Evolutionary conservation across 2,888 invertebrate genomes (phyloP), one percentile per base, ranked within the genome.

Genomic region (Xylocampa areola): DNA sequence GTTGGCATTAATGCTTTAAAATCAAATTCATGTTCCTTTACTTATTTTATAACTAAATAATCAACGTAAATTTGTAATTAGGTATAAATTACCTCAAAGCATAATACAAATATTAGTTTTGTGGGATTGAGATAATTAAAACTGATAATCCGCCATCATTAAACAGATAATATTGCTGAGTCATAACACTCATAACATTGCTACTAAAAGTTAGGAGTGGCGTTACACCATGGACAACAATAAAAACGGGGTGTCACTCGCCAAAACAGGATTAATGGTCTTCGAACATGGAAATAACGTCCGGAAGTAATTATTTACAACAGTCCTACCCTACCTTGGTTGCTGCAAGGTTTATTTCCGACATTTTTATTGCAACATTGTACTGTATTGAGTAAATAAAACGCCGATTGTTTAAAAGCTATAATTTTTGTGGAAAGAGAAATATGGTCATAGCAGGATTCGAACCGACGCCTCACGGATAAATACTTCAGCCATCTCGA

Each of bases 201-300:
- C 40, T 43, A 53, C 25, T 73, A 63, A 76, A 81, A 73, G 30
- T 73, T 49, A 79, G 82, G 81, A 78, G 81, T 77, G 81, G 73
- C 73, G 66, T 62, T 76, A 77, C 77, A 74, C 71, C 80, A 78
- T 79, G 77, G 77, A 74, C 78, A 76, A 81, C 80, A 63, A 73
- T 75, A 64, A 68, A 72, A 68, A 59, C 65, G 70, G 76, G 69
- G 79, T 78, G 76, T 77, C 73, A 68, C 67, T 77, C 74, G 78
- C 78, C 82, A 81, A 82, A 86, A 81, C 74, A 70, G 77, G 68
- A 86, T 85, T 86, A 86, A 87, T 86, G 81, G 73, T 79, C 63
- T 62, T 72, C 70, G 74, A 79, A 80, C 83, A 86, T 81, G 87
- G 80, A 84, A 84, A 76, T 79, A 76, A 73, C 78, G 79, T 77